Evolutionary conservation across 2,888 invertebrate species (phyloP), one percentile per base, ranked within the genome.

Genomic region (Seira musarum): DNA sequence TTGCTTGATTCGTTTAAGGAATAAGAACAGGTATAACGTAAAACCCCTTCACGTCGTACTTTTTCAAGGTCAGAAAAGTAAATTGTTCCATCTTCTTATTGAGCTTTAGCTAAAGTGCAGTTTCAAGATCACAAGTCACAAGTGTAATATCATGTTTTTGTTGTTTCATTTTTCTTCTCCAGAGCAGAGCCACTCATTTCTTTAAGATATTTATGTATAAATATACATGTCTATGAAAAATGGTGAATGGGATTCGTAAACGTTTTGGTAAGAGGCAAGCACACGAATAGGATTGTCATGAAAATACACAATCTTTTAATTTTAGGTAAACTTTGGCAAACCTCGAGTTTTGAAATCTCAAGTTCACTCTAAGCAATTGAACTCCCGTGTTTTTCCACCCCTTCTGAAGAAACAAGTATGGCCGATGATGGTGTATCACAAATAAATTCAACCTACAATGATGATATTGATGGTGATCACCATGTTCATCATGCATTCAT

Each of bases 1-100:
- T 60, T 60, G 5, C 3, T 15, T n/a, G 30, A 30, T 8, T 30
- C 30, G 17, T 17, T 53, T 17, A 53, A 53, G 53, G 60, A 60
- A 60, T 21, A 21, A 3, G 60, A 3, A 8, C 49, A 49, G 17
- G 49, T 30, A 30, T 2, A 22, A n/a, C 60, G 60, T 60, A 60
- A 60, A 60, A 60, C 19, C 60, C 60, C 60, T 60, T 60, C 60
- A 60, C 21, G n/a, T n/a, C n/a, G 60, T 60, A 60, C 60, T 60
- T 60, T 60, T 60, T 60, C 60, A 60, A 60, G 60, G 60, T 60
- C 60, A 60, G 19, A n/a, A 49, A 49, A 49, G 17, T 49, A 49
- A 49, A 21, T 60, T 2, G 60, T 21, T 60, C 60, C 53, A 8
- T 60, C 22, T 60, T 49, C 49, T n/a, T 49, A 49, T 49, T 49